phyloP scores from a whole-genome alignment of 1,140 invertebrate species.

The Aporrectodea caliginosa region DNA sequence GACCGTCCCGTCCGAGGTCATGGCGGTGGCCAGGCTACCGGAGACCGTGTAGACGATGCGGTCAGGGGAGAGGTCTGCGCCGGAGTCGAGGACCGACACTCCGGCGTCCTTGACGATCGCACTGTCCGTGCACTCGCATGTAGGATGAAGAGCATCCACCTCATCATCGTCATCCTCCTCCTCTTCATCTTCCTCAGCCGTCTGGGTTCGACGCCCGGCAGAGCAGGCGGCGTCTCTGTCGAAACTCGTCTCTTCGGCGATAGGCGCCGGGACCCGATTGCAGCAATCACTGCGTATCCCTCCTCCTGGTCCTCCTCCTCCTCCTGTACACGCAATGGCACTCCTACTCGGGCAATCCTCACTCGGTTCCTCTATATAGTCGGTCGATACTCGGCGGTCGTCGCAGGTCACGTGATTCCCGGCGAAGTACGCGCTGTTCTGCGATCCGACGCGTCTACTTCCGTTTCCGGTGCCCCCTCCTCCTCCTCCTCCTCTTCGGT shows the following conservation, averaged over 20 bases:
- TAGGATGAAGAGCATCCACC: not conserved
- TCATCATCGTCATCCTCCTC: not conserved
- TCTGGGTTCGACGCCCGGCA: not conserved
- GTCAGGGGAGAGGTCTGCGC: not conserved
- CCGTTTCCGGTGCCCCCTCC: no score
- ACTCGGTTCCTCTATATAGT: not conserved
- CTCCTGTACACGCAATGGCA: no score
- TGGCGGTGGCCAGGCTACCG: not conserved
- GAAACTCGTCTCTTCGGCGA: not conserved
- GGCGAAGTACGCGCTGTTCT: not conserved
- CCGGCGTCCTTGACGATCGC: not conserved
- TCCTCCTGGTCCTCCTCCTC: not conserved
- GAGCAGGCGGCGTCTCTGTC: not conserved
- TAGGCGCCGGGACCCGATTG: not conserved
- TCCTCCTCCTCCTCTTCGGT: no score
- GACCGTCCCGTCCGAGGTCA: not conserved
- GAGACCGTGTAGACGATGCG: not conserved
- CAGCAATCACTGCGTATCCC: not conserved
- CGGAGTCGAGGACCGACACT: not conserved
- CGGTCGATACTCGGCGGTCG: not conserved
- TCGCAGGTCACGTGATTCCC: not conserved
- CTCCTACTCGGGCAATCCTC: no score
- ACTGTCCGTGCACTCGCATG: no score
- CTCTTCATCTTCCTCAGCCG: not conserved
- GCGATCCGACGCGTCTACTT: not conserved